These are phyloP conservation scores for Lepidocyrtoides sp. DNA, from an alignment of 2,888 invertebrate genomes.

Conservation along the genomic window DNA sequence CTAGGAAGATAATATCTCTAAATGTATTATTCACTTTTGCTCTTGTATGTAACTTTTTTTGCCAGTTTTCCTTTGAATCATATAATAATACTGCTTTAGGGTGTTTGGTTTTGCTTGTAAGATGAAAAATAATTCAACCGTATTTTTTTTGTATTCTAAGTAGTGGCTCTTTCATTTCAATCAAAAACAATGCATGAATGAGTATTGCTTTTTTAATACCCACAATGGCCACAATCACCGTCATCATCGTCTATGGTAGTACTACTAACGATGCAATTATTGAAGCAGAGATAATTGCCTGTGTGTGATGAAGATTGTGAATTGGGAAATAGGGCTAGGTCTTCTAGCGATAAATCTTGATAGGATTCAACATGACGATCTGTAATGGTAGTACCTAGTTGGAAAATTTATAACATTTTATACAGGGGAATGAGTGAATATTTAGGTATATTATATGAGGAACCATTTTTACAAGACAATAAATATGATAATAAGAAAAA, in stretches of 20 bases:
- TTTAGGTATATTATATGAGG: neutral
- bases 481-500: constrained; percentile 50
- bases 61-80: constrained; percentile 19
- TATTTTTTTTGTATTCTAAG: neutral
- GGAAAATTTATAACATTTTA: constrained; percentile 8
- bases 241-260: neutral
- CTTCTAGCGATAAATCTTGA: constrained; percentile 7
- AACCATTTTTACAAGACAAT: constrained; percentile 59
- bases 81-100: neutral
- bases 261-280: constrained; percentile 35
- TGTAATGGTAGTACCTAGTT: neutral
- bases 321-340: constrained; percentile 73
- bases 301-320: neutral
- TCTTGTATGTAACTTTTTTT: neutral
- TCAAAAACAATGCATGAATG: constrained; percentile 26
- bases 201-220: neutral
- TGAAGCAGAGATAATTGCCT: constrained; percentile 38
- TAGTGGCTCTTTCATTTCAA: neutral
- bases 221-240: neutral
- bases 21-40: neutral
- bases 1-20: neutral
- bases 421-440: neutral
- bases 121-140: neutral
- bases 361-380: constrained; percentile 13
- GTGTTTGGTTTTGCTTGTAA: neutral